These are phyloP conservation scores for Clunio marinus DNA, from an alignment of 2,888 invertebrate genomes.

Conservation along the genomic window DNA sequence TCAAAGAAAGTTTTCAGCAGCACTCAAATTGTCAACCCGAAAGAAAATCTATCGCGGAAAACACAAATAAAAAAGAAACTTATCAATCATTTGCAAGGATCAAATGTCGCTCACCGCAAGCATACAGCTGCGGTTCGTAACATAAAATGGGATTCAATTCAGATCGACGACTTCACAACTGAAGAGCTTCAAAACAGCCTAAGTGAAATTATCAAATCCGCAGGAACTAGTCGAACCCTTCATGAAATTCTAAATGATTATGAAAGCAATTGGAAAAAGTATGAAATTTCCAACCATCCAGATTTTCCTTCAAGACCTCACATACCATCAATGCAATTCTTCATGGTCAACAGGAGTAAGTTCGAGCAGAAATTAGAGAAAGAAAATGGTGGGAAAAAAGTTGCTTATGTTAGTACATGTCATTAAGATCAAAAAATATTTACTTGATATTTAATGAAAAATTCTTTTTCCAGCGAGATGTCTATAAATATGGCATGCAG, in stretches of 20 bases:
- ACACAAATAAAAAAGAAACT: no score
- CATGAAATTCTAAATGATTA: slow-evolving; percentile 14
- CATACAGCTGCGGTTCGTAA: no score
- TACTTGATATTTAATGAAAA: neutral
- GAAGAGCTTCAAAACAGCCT: neutral
- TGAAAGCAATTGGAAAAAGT: neutral
- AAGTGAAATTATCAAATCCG: neutral
- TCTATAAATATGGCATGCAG: neutral
- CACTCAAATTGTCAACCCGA: neutral
- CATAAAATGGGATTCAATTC: no score
- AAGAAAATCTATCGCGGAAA: no score
- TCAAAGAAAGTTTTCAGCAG: neutral
- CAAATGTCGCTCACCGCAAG: no score
- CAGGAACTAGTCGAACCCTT: neutral
- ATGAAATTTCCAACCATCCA: neutral
- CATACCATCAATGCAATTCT: neutral
- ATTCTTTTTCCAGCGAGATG: neutral
- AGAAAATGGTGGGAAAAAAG: neutral
- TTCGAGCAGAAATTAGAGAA: neutral
- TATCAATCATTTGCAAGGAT: no score
- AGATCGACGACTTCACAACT: no score
- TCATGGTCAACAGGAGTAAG: neutral
- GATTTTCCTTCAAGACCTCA: neutral
- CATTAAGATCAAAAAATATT: neutral
- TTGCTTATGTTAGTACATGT: neutral